Evolutionary conservation across 1,140 invertebrate genomes (phyloP), one percentile per base, ranked within the genome.

Genomic region (Hyphantria cunea): DNA sequence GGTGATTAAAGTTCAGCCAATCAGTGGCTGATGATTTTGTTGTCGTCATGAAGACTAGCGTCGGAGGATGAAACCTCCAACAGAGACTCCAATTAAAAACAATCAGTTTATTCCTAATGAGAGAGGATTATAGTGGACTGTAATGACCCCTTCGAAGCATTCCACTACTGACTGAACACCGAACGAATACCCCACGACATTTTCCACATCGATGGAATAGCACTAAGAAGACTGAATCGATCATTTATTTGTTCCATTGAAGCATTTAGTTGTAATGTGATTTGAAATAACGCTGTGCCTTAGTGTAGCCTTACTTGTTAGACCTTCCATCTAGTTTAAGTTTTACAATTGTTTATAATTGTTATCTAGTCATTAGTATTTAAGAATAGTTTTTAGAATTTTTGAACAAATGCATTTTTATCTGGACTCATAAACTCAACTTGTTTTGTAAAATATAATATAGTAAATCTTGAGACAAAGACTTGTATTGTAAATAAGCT

Each of bases 21-120:
- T 80, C 68, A 78, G 82, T 80, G 78, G 84, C 85, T 82, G 83
- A 89, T 87, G 88, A 89, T 82, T 75, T 72, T 84, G 80, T 82
- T 84, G 84, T 89, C 75, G 70, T 86, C 76, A 70, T 80, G 82
- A 80, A 78, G 74, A 78, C 75, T 80, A 82, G 70, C 75, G 77
- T 59, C 72, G 79, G 79, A 82, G 82, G 79, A 83, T 80, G 72
- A 78, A 68, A 80, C 77, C 79, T 84, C 71, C 55, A 71, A 83
- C 84, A 74, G 82, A 88, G 78, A 84, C 88, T 82, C 77, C 86
- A 90, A 90, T 90, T 90, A 90, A 88, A 77, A 82, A 84, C 82
- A 90, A 90, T 90, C 88, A 89, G 87, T 88, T 84, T 90, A 89
- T 90, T 89, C 84, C 86, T 90, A 90, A 89, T 89, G 87, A 87